These are phyloP conservation scores for Phortica variegata DNA, from an alignment of 1,140 invertebrate species.

Conservation along the genomic window DNA sequence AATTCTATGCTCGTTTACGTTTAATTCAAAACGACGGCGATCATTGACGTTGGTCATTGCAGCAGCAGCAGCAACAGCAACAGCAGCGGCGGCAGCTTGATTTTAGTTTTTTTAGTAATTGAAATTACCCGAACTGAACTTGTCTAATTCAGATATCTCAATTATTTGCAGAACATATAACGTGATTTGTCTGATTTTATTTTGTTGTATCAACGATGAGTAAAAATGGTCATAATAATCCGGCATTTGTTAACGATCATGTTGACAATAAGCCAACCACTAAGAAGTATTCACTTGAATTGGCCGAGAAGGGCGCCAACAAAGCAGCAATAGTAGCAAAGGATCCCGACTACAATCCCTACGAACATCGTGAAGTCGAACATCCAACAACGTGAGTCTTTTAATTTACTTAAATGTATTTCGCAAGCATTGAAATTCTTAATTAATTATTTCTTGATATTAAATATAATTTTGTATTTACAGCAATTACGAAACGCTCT, in stretches of 20 bases:
- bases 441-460: conserved; percentile 3
- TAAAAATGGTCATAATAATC: conserved; percentile 53
- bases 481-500: conserved; percentile 77
- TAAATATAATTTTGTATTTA: conserved; percentile 14
- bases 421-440: background rate
- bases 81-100: no score
- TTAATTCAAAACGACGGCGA: background rate
- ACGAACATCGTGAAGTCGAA: conserved; percentile 65
- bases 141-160: no score
- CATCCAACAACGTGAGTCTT: conserved; percentile 71
- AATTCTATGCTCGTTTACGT: background rate
- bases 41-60: conserved; percentile 1
- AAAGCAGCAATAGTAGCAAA: conserved; percentile 34
- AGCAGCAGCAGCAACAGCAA: no score
- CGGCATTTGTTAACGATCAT: conserved; percentile 42
- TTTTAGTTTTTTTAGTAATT: no score
- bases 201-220: conserved; percentile 43
- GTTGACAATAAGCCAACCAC: conserved; percentile 31
- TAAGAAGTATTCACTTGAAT: conserved; percentile 56
- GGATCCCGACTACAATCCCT: conserved; percentile 64
- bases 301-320: conserved; percentile 58
- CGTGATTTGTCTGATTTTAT: no score
- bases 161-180: no score
- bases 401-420: no score
- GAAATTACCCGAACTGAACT: no score